A percentile compares a stretch with the other conserved stretches of the same genome.
phyloP scores from a whole-genome alignment of 2,888 invertebrate species.

The Neuroscelio doddi region DNA sequence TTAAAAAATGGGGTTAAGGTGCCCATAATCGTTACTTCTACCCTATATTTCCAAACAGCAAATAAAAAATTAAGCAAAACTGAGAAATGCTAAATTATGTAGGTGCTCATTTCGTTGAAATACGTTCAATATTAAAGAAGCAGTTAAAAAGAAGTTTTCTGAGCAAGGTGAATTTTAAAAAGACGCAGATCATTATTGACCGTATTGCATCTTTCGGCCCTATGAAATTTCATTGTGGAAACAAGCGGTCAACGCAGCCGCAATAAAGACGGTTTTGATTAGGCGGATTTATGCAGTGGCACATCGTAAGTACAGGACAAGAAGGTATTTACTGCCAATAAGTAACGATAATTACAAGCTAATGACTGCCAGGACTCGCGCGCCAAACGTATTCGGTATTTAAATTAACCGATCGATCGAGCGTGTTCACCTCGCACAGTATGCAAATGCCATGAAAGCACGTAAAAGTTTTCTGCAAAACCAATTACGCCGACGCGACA shows the following conservation, averaged over 20 bases:
- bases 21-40: too few species aligned
- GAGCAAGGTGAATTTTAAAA: constrained; percentile 4
- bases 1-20: too few species aligned
- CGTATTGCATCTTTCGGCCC: background rate
- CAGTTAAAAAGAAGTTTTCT: constrained; percentile 2
- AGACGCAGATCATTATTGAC: constrained; percentile 2
- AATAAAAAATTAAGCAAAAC: too few species aligned
- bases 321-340: constrained; percentile 62
- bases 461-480: constrained; percentile 69
- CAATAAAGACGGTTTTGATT: constrained; percentile 45
- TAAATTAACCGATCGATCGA: constrained; percentile 71
- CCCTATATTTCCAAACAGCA: too few species aligned
- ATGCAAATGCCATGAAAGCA: constrained; percentile 69
- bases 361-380: constrained; percentile 57
- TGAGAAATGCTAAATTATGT: too few species aligned
- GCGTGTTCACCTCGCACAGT: constrained; percentile 67
- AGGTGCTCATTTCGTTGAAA: background rate
- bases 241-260: background rate
- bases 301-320: constrained; percentile 44
- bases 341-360: constrained; percentile 71
- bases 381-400: constrained; percentile 64
- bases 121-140: constrained; percentile 7
- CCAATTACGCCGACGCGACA: constrained; percentile 69
- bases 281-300: constrained; percentile 54
- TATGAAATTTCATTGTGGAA: constrained; percentile 3